Evolutionary conservation across 2,888 invertebrate species (phyloP).

Genomic region (Microctonus hyperodae): DNA sequence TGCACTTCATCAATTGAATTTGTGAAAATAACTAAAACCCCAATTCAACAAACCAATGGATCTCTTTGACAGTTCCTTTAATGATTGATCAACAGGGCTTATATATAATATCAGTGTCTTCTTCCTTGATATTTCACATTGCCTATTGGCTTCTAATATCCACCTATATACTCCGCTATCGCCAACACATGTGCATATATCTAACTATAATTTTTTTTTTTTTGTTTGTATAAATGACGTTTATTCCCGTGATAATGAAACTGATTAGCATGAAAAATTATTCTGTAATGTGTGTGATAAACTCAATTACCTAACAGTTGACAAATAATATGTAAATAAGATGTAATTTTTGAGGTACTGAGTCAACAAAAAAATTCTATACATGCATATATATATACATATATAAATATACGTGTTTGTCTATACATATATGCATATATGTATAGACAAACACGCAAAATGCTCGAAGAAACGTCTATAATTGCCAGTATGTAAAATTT

Average conservation of each 20-base stretch:
- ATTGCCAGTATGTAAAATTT: not conserved
- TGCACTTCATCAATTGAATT: constrained; percentile 13
- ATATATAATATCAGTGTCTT: not conserved
- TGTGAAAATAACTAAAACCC: not conserved
- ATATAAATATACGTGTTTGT: too few species aligned
- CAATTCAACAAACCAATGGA: not conserved
- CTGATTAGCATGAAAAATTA: not conserved
- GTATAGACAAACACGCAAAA: not conserved
- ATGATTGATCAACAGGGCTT: not conserved
- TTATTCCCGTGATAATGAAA: not conserved
- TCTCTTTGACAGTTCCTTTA: not conserved
- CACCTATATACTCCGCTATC: not conserved
- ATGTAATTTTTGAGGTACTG: not conserved
- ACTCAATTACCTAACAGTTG: not conserved
- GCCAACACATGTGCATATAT: not conserved
- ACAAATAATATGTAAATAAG: constrained; percentile 1
- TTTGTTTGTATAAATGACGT: not conserved
- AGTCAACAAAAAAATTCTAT: not conserved
- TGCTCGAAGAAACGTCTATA: not conserved
- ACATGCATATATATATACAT: too few species aligned
- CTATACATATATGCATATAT: too few species aligned
- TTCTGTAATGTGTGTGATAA: not conserved
- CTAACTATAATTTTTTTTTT: not conserved
- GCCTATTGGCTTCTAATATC: not conserved
- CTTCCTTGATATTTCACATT: not conserved